phyloP scores from a whole-genome alignment of 2,797 vertebrate genomes.

The Halcyon leucocephala region DNA sequence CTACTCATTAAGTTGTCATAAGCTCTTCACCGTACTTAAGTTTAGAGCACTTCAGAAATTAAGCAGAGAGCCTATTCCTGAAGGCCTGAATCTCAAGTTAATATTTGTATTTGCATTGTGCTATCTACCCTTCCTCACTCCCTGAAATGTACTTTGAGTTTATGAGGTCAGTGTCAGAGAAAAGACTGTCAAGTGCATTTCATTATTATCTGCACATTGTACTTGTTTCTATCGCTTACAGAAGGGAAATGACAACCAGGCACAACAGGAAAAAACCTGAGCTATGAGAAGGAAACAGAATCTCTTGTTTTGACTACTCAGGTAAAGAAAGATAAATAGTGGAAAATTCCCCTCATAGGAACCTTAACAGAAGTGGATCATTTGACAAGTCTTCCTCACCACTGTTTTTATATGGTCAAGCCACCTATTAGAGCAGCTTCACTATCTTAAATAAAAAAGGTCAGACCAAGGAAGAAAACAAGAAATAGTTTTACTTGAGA shows the following conservation, averaged over 20 bases:
- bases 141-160: accelerated
- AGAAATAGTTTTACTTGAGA: background rate
- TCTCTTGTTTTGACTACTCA: conserved; percentile 62
- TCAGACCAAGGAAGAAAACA: background rate
- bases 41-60: background rate
- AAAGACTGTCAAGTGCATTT: background rate
- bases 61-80: background rate
- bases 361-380: background rate
- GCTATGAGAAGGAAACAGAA: conserved; percentile 66
- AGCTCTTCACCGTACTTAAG: background rate
- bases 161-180: background rate
- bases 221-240: conserved; percentile 43
- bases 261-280: conserved; percentile 73
- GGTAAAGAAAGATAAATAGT: conserved; percentile 62
- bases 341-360: conserved; percentile 66
- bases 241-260: conserved; percentile 55
- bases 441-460: background rate
- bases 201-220: background rate
- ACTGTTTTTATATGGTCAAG: background rate
- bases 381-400: background rate
- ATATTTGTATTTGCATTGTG: background rate
- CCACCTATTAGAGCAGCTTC: background rate
- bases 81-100: background rate
- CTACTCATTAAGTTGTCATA: background rate
- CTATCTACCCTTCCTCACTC: background rate